Conservation (phyloP, 2,888 invertebrate genomes). For the Linnaemya tessellans region DNA sequence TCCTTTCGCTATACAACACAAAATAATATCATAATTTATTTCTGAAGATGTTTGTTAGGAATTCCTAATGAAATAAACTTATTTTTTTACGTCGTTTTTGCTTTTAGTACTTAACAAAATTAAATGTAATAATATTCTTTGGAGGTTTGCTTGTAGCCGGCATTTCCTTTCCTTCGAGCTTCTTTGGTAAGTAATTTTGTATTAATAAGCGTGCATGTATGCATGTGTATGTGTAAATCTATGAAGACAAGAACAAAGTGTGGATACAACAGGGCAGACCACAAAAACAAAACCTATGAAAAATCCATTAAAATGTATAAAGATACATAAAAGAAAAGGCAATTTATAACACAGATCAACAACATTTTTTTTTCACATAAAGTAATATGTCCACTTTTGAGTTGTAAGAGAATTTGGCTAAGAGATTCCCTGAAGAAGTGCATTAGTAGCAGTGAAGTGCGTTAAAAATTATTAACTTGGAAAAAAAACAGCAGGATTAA, state of each 20-base stretch:
- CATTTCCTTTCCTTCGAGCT: not conserved
- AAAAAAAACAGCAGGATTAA: too few species aligned
- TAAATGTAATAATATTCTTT: not conserved
- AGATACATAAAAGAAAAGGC: too few species aligned
- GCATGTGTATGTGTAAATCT: not conserved
- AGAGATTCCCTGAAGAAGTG: too few species aligned
- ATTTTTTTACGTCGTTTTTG: not conserved
- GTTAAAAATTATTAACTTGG: too few species aligned
- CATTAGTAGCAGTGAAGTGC: too few species aligned
- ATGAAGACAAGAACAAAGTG: not conserved
- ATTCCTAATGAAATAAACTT: slow-evolving; percentile 24
- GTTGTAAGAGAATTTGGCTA: too few species aligned
- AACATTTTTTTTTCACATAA: too few species aligned
- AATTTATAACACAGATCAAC: too few species aligned
- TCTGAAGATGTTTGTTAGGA: slow-evolving; percentile 19
- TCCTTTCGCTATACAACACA: not conserved
- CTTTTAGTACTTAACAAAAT: not conserved
- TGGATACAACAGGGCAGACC: not conserved
- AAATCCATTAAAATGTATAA: too few species aligned
- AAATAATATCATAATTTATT: slow-evolving; percentile 1
- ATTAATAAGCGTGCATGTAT: not conserved
- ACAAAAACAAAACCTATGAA: not conserved
- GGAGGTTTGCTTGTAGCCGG: not conserved
- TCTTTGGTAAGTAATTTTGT: not conserved
- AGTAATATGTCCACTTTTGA: too few species aligned